A percentile compares a stretch with the other conserved stretches of the same genome.
phyloP scores from a whole-genome alignment of 2,888 invertebrate genomes.

The Muscina levida region DNA sequence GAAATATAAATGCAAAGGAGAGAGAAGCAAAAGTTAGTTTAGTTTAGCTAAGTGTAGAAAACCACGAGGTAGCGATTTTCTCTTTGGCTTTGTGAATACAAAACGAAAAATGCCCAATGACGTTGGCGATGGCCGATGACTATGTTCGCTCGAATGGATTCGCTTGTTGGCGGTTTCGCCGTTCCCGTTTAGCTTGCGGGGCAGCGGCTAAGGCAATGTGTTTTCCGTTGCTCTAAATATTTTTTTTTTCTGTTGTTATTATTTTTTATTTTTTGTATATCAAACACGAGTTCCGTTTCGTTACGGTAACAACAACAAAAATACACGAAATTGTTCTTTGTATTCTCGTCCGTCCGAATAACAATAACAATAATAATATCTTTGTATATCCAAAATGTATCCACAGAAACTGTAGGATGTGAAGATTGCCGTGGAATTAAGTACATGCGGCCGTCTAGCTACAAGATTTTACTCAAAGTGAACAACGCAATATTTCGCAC shows the following conservation, averaged over 20 bases:
- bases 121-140: not conserved
- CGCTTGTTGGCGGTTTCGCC: not conserved
- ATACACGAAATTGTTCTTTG: slow-evolving; percentile 15
- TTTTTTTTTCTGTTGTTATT: slow-evolving; percentile 13
- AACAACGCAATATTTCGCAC: slow-evolving; percentile 62
- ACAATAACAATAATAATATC: not conserved
- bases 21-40: not conserved
- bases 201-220: slow-evolving; percentile 16
- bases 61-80: slow-evolving; percentile 55
- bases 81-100: not conserved
- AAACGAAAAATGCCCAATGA: slow-evolving; percentile 26
- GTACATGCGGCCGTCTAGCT: slow-evolving; percentile 74
- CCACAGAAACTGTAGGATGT: slow-evolving; percentile 67
- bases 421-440: slow-evolving; percentile 75
- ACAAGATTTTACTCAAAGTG: slow-evolving; percentile 77
- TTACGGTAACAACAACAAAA: slow-evolving; percentile 33
- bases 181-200: not conserved
- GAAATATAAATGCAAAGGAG: not conserved
- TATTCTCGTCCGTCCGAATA: not conserved
- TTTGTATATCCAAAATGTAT: slow-evolving; percentile 44
- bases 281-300: slow-evolving; percentile 22
- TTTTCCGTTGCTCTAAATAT: slow-evolving; percentile 4
- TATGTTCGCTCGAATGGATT: slow-evolving; percentile 6
- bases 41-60: slow-evolving; percentile 2
- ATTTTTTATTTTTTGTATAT: slow-evolving; percentile 73